These are phyloP conservation scores for Amblyornis subalaris DNA, from an alignment of 2,113 vertebrate genomes.

Conservation along the genomic window DNA sequence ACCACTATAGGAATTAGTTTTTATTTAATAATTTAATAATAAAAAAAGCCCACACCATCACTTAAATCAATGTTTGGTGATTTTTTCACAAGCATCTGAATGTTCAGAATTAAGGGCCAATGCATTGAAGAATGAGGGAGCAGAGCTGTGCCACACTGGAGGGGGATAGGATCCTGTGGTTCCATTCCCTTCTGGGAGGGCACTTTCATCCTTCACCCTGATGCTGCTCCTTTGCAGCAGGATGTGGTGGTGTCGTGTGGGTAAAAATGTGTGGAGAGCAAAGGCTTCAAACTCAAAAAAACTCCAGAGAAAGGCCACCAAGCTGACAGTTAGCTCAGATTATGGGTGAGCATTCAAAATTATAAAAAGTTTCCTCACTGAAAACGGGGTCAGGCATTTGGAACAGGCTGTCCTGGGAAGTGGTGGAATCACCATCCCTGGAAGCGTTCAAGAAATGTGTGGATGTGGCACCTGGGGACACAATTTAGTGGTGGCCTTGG, in stretches of 20 bases:
- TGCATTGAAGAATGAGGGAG: not conserved
- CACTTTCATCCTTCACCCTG: not conserved
- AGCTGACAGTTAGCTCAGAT: not conserved
- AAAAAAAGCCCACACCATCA: fast-evolving
- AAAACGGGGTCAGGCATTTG: not conserved
- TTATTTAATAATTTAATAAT: slow-evolving; percentile 10
- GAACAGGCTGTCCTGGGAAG: not conserved
- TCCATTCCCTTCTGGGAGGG: not conserved
- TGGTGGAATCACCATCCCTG: not conserved
- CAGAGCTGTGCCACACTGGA: not conserved
- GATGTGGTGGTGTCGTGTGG: not conserved
- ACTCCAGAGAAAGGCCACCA: not conserved
- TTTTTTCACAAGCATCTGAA: not conserved
- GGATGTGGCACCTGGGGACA: not conserved
- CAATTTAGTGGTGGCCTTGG: not conserved
- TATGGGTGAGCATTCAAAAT: not conserved
- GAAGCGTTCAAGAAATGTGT: not conserved
- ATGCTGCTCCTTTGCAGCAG: not conserved
- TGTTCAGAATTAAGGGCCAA: not conserved
- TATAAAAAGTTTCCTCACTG: not conserved
- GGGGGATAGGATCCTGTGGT: too few relatives aligned
- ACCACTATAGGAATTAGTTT: not conserved
- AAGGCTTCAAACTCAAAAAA: not conserved
- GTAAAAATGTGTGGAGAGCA: not conserved
- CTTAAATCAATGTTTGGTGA: not conserved